These are phyloP conservation scores for Pemphigus obesinymphae DNA, from an alignment of 1,140 invertebrate genomes.

Conservation along the genomic window DNA sequence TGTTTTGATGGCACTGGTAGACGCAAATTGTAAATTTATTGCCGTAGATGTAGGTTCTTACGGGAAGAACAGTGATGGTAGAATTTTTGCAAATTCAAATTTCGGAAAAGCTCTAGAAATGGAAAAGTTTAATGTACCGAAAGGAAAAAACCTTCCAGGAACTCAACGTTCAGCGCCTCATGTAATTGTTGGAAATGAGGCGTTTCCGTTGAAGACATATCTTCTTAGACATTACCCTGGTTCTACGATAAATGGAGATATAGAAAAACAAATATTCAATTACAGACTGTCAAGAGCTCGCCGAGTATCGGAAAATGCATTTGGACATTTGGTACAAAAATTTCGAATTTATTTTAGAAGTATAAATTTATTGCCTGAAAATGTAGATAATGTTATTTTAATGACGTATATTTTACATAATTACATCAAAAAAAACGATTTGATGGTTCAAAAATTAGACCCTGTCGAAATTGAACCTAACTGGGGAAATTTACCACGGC, in stretches of 20 bases:
- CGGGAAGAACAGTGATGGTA: slow-evolving; percentile 51
- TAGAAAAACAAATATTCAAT: slow-evolving; percentile 49
- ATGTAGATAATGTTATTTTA: slow-evolving; percentile 40
- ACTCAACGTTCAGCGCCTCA: slow-evolving; percentile 47
- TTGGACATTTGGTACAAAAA: slow-evolving; percentile 48
- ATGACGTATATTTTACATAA: slow-evolving; percentile 15
- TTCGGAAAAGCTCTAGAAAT: slow-evolving; percentile 48
- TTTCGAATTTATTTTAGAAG: slow-evolving; percentile 42
- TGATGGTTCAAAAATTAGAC: background rate
- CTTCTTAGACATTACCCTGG: slow-evolving; percentile 51
- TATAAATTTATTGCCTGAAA: slow-evolving; percentile 42
- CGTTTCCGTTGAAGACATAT: slow-evolving; percentile 50
- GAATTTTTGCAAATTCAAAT: slow-evolving; percentile 47
- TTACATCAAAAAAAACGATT: background rate
- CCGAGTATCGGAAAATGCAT: slow-evolving; percentile 52
- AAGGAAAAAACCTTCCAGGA: slow-evolving; percentile 45
- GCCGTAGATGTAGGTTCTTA: slow-evolving; percentile 51
- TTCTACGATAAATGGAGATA: slow-evolving; percentile 30
- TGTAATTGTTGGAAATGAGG: slow-evolving; percentile 51
- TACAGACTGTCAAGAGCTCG: slow-evolving; percentile 50
- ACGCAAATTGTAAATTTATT: slow-evolving; percentile 37
- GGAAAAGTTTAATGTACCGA: slow-evolving; percentile 48
- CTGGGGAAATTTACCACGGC: background rate
- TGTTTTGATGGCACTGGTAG: no score
- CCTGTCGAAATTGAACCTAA: background rate